phyloP scores from a whole-genome alignment of 2,113 vertebrate genomes.

The Ariopsis seemanni region DNA sequence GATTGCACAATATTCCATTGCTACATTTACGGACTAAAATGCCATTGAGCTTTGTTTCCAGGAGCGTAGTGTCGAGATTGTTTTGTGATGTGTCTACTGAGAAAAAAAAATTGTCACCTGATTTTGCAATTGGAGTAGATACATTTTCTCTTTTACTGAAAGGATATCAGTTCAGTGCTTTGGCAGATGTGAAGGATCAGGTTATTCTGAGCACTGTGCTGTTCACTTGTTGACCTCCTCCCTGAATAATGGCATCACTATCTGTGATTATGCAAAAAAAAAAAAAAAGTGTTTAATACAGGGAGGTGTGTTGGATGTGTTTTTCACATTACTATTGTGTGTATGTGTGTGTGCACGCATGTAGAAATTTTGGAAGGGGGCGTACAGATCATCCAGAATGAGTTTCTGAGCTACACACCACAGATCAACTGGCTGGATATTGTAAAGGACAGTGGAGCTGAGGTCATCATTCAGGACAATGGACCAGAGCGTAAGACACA shows the following conservation, averaged over 20 bases:
- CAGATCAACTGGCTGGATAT: conserved; percentile 88
- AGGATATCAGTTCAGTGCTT: not conserved
- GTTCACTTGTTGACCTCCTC: not conserved
- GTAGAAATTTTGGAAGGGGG: conserved; percentile 90
- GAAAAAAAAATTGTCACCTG: not conserved
- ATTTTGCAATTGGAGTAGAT: not conserved
- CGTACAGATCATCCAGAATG: conserved; percentile 82
- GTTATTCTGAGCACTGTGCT: conserved; percentile 1
- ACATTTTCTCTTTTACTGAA: not conserved
- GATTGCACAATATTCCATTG: not conserved
- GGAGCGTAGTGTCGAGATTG: not conserved
- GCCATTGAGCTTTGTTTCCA: not conserved
- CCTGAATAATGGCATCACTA: not conserved
- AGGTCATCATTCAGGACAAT: conserved; percentile 74
- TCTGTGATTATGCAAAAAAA: not conserved
- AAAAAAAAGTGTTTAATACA: not conserved
- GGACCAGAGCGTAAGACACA: conserved; percentile 67
- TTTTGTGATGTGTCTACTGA: not conserved
- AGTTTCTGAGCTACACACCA: conserved; percentile 81
- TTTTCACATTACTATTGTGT: not conserved
- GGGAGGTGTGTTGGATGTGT: not conserved
- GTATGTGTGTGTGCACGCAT: not conserved
- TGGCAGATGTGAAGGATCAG: not conserved
- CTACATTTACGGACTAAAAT: not conserved
- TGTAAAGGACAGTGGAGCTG: conserved; percentile 70